These are phyloP conservation scores for Heliconius himera DNA, from an alignment of 1,140 invertebrate species.

Conservation along the genomic window DNA sequence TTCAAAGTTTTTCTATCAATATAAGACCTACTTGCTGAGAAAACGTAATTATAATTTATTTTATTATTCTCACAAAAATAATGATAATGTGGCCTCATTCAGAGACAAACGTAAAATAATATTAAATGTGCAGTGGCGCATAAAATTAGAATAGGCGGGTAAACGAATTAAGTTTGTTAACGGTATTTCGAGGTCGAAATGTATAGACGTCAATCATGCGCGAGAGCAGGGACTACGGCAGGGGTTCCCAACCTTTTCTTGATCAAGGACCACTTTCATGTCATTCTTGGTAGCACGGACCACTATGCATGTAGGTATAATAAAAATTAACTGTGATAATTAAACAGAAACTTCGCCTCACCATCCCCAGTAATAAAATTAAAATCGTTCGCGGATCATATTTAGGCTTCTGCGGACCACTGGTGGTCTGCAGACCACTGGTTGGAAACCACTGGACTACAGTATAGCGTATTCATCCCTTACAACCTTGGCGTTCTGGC, in stretches of 20 bases:
- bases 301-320: too few relatives aligned
- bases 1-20: too few relatives aligned
- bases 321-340: too few relatives aligned
- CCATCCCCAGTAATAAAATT: too few relatives aligned
- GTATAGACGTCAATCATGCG: slow-evolving; percentile 50
- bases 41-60: neutral
- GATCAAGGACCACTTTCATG: too few relatives aligned
- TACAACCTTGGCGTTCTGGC: slow-evolving; percentile 62
- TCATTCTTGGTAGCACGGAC: too few relatives aligned
- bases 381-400: too few relatives aligned
- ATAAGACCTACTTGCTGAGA: neutral
- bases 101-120: slow-evolving; percentile 24
- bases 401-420: too few relatives aligned
- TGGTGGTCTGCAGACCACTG: too few relatives aligned
- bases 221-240: slow-evolving; percentile 43
- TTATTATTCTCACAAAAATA: neutral
- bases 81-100: slow-evolving; percentile 26
- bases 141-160: slow-evolving; percentile 40
- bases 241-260: too few relatives aligned
- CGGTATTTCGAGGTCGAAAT: slow-evolving; percentile 43
- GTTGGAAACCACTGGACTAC: too few relatives aligned
- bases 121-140: slow-evolving; percentile 34
- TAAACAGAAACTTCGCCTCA: too few relatives aligned
- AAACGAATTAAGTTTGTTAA: slow-evolving; percentile 35
- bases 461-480: slow-evolving; percentile 55